A percentile compares a stretch with the other conserved stretches of the same genome.
These are phyloP conservation scores for Saccopteryx leptura DNA, from an alignment of 2,113 vertebrate genomes.

Conservation along the genomic window DNA sequence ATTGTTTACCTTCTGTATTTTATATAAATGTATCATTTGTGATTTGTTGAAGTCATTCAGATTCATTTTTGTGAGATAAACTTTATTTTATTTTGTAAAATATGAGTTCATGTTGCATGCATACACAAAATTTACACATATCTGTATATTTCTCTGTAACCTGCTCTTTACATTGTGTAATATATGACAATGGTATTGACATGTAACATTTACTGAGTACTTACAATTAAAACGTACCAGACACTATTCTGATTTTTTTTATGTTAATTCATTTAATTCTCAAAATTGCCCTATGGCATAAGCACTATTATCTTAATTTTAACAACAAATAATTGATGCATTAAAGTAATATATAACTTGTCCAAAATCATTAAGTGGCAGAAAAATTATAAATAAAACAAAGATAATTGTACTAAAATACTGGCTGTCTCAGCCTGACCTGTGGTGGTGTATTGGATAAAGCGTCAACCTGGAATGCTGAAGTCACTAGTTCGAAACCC, in stretches of 20 bases:
- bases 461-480: too few relatives aligned
- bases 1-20: background rate
- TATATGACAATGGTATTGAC: background rate
- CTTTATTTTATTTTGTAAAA: constrained; percentile 12
- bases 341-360: background rate
- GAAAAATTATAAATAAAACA: background rate
- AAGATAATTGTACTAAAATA: background rate
- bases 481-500: too few relatives aligned
- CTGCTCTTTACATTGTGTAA: background rate
- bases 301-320: background rate
- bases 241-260: background rate
- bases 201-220: background rate
- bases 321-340: background rate
- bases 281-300: background rate
- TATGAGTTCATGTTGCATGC: background rate
- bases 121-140: background rate
- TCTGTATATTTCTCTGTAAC: background rate
- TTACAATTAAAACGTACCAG: background rate
- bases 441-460: too few relatives aligned
- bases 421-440: background rate
- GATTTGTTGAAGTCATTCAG: background rate
- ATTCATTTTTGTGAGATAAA: background rate
- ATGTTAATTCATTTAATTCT: background rate
- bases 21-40: background rate
- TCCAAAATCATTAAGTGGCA: background rate